Base-by-base conservation (phyloP, 2,888 invertebrate genomes). In the Amphipyra berbera region DNA sequence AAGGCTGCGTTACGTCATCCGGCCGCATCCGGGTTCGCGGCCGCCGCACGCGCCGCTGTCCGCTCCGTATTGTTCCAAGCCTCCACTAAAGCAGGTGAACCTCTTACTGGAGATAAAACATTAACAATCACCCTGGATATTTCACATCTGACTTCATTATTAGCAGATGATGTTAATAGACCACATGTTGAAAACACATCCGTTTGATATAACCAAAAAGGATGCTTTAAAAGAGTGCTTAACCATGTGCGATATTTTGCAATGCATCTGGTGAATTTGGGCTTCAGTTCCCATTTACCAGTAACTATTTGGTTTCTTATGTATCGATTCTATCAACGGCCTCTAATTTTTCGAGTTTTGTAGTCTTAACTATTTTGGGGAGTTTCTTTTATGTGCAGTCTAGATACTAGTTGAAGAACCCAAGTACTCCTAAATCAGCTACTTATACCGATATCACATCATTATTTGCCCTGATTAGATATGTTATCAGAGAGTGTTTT, bases 11-110 rank as follows among this genome's bases (percentile, higher is more conserved):
- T 92, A 93, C 94, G 93, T 94, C 94, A 92, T 77, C 80, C 85
- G 64, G 85, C 87, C 83, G 90, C 90, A 94, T 94, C 94, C 94
- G 94, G 94, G 94, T 94, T 94, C 94, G 93, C 90, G 93, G 90
- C 91, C 92, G 91, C 82, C 86, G 89, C 89, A 88, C 91, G 92
- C 91, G 92, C 89, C 84, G 64, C 68, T 73, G 82, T 68, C 62
- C 73, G 73, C 73, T 74, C 72, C 68, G 84, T 83, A 82, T 82
- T 83, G 82, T 81, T 75, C 73, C 62, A 64, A 66, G 58, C 63
- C 68, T 74, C 62, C 56, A 54, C 48, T 21, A 44, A 62, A 62
- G 55, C 71, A 76, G 76, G 73, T 73, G 62, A 67, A 69, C 64
- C 61, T 66, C 42, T 62, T 44, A 56, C 41, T 35, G 37, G 3